phyloP scores from a whole-genome alignment of 2,888 invertebrate species.

The Nudaria mundana region DNA sequence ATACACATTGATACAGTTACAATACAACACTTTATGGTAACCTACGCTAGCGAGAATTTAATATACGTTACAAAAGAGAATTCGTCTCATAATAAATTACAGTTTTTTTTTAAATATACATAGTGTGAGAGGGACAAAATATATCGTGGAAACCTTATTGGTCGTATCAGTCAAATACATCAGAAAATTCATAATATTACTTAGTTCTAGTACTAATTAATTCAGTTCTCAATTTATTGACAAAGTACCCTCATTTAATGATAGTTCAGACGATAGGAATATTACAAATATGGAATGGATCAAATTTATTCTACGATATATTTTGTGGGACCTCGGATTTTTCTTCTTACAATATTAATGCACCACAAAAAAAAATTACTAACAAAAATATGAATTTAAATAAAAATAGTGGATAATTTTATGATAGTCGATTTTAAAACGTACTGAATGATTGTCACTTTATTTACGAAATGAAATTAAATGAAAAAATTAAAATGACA shows the following conservation, averaged over 20 bases:
- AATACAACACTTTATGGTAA: constrained; percentile 37
- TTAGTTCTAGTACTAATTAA: too few relatives aligned
- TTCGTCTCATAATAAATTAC: constrained; percentile 36
- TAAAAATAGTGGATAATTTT: constrained; percentile 33
- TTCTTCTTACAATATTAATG: constrained; percentile 34
- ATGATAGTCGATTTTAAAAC: constrained; percentile 30
- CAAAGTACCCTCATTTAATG: too few relatives aligned
- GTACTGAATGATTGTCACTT: too few relatives aligned
- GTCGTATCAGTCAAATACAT: background rate
- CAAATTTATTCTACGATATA: constrained; percentile 8
- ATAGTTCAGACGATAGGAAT: too few relatives aligned
- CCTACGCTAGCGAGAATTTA: constrained; percentile 33
- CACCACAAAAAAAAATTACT: constrained; percentile 37
- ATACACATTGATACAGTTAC: constrained; percentile 27
- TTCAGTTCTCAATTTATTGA: too few relatives aligned
- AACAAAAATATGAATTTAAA: constrained; percentile 40
- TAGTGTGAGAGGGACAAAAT: constrained; percentile 15
- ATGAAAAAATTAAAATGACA: too few relatives aligned
- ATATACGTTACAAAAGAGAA: constrained; percentile 25
- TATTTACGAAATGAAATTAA: too few relatives aligned
- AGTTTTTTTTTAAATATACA: constrained; percentile 29
- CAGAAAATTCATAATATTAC: too few relatives aligned
- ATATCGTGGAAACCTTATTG: constrained; percentile 4
- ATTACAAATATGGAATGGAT: background rate
- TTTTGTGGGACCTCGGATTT: constrained; percentile 22